Percentiles rank a stretch among this genome's conserved stretches.
Evolutionary conservation across 1,140 invertebrate species (phyloP).

Genomic region (Druon quercuslanigerum): DNA sequence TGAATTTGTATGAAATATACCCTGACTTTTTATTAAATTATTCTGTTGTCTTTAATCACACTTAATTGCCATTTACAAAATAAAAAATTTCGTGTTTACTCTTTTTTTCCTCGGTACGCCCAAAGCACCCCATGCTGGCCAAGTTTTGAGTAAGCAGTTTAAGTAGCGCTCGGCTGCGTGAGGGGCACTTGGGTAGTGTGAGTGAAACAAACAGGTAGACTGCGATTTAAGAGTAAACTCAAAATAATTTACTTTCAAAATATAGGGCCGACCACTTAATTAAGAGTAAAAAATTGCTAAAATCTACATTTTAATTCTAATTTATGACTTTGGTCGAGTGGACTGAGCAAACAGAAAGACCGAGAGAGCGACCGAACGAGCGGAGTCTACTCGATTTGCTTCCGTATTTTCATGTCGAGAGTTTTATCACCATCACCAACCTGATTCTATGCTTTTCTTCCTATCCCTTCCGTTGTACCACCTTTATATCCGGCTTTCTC

Average conservation of each 20-base stretch:
- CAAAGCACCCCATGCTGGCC: no score
- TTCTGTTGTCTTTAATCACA: no score
- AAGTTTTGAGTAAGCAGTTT: no score
- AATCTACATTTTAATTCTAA: conserved; percentile 67
- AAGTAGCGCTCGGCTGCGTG: no score
- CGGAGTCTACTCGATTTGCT: conserved; percentile 57
- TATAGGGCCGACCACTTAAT: conserved; percentile 20
- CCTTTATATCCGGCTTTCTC: conserved; percentile 32
- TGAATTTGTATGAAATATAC: no score
- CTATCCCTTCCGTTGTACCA: conserved; percentile 34
- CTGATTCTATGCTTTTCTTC: conserved; percentile 52
- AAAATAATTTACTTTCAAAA: conserved; percentile 10
- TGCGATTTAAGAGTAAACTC: background rate
- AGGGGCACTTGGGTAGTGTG: no score
- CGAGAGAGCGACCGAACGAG: conserved; percentile 50
- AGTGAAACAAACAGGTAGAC: no score
- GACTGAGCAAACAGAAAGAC: conserved; percentile 59
- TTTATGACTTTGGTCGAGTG: conserved; percentile 54
- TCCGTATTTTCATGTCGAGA: conserved; percentile 42
- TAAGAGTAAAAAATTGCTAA: conserved; percentile 59
- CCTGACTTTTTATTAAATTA: no score
- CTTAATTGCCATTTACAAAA: no score
- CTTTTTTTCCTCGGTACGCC: no score
- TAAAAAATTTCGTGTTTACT: no score
- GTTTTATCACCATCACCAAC: conserved; percentile 40